phyloP scores from a whole-genome alignment of 30 jellyfish, hydroid and myxozoan species.

The Pelagia noctiluca region DNA sequence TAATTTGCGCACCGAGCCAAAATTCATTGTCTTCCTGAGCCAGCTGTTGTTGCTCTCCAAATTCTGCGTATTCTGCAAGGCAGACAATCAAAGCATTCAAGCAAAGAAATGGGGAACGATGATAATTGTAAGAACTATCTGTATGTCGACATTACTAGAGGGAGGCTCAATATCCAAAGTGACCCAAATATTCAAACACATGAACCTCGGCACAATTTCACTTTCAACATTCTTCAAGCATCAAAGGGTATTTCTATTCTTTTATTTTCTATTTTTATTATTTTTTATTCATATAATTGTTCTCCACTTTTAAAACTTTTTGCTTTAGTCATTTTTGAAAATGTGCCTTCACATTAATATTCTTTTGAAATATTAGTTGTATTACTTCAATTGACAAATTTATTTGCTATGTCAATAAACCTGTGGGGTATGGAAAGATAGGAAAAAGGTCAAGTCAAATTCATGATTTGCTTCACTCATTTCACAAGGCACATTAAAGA shows the following conservation, averaged over 20 bases:
- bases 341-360: too few relatives aligned
- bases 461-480: too few relatives aligned
- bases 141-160: slow-evolving; percentile 10
- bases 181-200: neutral
- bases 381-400: too few relatives aligned
- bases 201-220: neutral
- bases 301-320: neutral
- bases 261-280: too few relatives aligned
- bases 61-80: neutral
- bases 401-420: too few relatives aligned
- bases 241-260: neutral
- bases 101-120: slow-evolving; percentile 15
- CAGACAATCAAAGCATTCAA: slow-evolving; percentile 1
- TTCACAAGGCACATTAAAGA: too few relatives aligned
- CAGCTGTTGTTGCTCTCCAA: neutral
- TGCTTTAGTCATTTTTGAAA: too few relatives aligned
- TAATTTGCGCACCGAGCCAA: slow-evolving; percentile 15
- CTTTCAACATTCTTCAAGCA: neutral
- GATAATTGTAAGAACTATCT: slow-evolving; percentile 13
- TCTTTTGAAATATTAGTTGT: too few relatives aligned
- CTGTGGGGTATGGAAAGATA: too few relatives aligned
- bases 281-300: neutral
- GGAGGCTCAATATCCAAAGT: neutral
- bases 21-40: slow-evolving; percentile 31
- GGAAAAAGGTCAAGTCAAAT: too few relatives aligned